A percentile compares a stretch with the other conserved stretches of the same genome.
Evolutionary conservation across 2,113 vertebrate species (phyloP).

Genomic region (Pogona vitticeps): DNA sequence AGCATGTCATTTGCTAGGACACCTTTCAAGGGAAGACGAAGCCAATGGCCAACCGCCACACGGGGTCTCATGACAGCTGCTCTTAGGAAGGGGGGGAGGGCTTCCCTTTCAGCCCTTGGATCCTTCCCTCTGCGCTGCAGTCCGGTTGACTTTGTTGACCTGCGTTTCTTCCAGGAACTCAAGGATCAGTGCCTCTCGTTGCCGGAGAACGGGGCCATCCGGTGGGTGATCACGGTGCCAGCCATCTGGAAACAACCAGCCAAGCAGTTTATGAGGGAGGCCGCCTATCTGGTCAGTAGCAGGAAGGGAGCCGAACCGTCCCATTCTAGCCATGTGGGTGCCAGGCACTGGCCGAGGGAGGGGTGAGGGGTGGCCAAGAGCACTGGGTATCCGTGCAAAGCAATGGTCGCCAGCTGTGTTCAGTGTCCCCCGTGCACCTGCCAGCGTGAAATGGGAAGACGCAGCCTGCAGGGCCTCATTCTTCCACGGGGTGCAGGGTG

Average conservation of each 20-base stretch:
- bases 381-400: no score
- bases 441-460: not conserved
- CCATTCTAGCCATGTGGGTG: not conserved
- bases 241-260: constrained; percentile 97
- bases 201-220: constrained; percentile 79
- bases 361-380: no score
- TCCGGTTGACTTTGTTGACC: not conserved
- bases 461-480: no score
- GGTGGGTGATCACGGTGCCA: constrained; percentile 97
- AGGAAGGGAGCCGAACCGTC: not conserved
- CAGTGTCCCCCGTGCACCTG: no score
- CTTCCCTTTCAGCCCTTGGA: no score
- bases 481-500: no score
- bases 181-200: constrained; percentile 85
- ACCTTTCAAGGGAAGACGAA: no score
- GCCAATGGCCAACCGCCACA: no score
- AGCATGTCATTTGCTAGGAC: no score
- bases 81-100: no score
- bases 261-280: constrained; percentile 98
- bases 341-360: not conserved
- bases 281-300: constrained; percentile 87
- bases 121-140: not conserved
- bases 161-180: constrained; percentile 80
- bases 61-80: not conserved
- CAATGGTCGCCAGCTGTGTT: no score